Conservation (phyloP, 2,113 vertebrate species). For the Monopterus albus region DNA sequence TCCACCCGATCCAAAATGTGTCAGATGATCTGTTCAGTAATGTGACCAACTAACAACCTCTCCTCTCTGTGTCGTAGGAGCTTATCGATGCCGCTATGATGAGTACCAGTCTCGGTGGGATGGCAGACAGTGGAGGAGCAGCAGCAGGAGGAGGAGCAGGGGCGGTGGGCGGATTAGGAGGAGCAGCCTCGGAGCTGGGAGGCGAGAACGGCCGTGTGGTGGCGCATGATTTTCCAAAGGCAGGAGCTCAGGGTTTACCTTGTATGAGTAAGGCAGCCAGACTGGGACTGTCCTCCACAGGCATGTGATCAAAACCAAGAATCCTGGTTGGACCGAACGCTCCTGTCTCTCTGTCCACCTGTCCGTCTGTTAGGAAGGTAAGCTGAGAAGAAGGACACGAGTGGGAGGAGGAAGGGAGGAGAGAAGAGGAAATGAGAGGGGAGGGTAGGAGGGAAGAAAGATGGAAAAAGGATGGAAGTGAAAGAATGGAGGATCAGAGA, state of each 20-base stretch:
- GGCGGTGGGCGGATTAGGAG: conserved; percentile 55
- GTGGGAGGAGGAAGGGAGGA: background rate
- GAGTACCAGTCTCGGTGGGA: conserved; percentile 87
- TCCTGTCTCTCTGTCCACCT: background rate
- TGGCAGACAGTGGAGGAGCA: conserved; percentile 68
- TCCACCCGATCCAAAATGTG: no score
- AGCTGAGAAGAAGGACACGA: background rate
- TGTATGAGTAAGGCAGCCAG: conserved; percentile 93
- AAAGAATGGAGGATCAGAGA: no score
- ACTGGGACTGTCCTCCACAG: conserved; percentile 88
- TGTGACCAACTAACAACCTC: no score
- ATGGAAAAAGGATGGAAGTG: background rate
- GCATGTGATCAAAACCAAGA: conserved; percentile 81
- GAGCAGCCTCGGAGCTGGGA: conserved; percentile 54
- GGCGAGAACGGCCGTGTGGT: conserved; percentile 91
- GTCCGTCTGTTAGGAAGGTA: background rate
- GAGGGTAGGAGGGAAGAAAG: background rate
- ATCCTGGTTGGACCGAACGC: conserved; percentile 37
- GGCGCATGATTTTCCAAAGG: conserved; percentile 88
- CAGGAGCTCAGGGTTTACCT: conserved; percentile 88
- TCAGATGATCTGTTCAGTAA: no score
- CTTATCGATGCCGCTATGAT: conserved; percentile 91
- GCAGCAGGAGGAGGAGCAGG: conserved; percentile 44
- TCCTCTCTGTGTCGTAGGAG: conserved; percentile 81
- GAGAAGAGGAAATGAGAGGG: background rate